Percentiles rank a stretch among this genome's conserved stretches.
Conservation (phyloP, 1,140 invertebrate genomes). For the Lasaia peninsularis region DNA sequence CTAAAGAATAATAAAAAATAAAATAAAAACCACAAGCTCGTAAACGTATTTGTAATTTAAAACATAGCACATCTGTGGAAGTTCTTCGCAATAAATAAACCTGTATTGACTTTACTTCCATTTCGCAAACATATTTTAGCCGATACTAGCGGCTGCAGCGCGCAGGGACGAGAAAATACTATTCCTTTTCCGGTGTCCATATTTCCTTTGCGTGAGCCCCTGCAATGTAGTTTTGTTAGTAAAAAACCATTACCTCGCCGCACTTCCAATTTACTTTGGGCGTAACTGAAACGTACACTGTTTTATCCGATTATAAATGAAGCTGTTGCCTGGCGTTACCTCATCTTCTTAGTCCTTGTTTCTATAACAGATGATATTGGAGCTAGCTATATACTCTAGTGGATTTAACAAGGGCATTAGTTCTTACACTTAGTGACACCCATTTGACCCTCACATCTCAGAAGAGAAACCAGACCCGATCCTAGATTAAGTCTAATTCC, state of each 20-base stretch:
- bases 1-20: too few species aligned
- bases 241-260: slow-evolving; percentile 17
- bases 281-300: not conserved
- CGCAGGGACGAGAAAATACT: slow-evolving; percentile 19
- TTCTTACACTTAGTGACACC: too few species aligned
- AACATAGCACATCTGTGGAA: not conserved
- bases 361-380: too few species aligned
- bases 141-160: not conserved
- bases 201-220: slow-evolving; percentile 21
- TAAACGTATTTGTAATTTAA: not conserved
- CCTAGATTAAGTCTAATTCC: too few species aligned
- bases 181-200: slow-evolving; percentile 17
- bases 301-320: not conserved
- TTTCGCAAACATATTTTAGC: slow-evolving; percentile 4
- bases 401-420: too few species aligned
- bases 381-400: too few species aligned
- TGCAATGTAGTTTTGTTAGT: slow-evolving; percentile 18
- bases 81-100: not conserved
- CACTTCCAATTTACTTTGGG: slow-evolving; percentile 7
- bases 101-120: slow-evolving; percentile 3
- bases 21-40: too few species aligned
- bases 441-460: too few species aligned
- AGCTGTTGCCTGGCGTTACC: too few species aligned
- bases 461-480: too few species aligned
- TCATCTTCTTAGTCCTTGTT: too few species aligned